These are phyloP conservation scores for Seriola aureovittata DNA, from an alignment of 2,113 vertebrate species.

Conservation along the genomic window DNA sequence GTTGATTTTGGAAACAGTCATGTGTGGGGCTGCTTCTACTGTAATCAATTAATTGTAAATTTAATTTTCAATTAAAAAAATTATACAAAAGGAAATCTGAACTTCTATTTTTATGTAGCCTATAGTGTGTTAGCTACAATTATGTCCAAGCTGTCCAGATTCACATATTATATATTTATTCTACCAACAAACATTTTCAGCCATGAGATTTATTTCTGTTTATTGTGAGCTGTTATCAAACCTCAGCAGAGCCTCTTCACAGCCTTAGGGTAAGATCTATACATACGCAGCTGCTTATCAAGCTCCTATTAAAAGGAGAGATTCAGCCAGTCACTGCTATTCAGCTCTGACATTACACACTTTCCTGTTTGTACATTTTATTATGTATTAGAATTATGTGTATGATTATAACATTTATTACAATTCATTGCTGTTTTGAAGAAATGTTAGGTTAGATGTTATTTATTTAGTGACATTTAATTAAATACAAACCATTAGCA, in stretches of 20 bases:
- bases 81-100: not conserved
- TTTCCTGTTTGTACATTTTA: not conserved
- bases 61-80: not conserved
- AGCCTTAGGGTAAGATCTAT: not conserved
- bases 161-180: not conserved
- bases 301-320: not conserved
- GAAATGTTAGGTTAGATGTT: not conserved
- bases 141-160: not conserved
- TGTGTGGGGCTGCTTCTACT: not conserved
- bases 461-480: not conserved
- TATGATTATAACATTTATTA: not conserved
- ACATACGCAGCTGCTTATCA: conserved; percentile 32
- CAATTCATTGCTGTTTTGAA: not conserved
- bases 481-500: not conserved
- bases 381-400: not conserved
- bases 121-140: not conserved
- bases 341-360: conserved; percentile 14
- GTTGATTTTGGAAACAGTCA: not conserved
- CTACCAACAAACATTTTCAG: conserved; percentile 1
- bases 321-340: conserved; percentile 9
- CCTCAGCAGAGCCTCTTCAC: conserved; percentile 10
- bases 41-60: not conserved
- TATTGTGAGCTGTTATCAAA: conserved; percentile 26
- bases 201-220: not conserved
- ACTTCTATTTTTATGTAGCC: not conserved